These are phyloP conservation scores for Chaunax sp. DNA, from an alignment of 2,797 vertebrate genomes.

Conservation along the genomic window DNA sequence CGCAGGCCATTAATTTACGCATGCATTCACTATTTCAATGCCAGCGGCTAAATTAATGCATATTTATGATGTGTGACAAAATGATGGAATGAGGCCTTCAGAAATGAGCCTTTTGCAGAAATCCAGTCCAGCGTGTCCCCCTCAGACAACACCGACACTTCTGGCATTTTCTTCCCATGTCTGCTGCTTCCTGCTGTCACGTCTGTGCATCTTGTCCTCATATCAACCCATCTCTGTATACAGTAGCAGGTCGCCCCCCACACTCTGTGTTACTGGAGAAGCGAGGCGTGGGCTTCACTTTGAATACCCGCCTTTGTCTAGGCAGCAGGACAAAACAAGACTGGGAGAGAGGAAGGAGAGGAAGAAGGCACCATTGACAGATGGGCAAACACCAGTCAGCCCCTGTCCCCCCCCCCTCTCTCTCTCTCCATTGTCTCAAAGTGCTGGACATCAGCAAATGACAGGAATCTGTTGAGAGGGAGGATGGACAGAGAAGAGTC, in stretches of 20 bases:
- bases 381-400: constrained; percentile 65
- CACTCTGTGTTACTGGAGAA: constrained; percentile 68
- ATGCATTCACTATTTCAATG: constrained; percentile 27
- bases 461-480: constrained; percentile 81
- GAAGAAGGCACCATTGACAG: constrained; percentile 79
- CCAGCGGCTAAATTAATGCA: constrained; percentile 64
- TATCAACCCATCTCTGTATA: constrained; percentile 76
- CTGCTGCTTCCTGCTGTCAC: constrained; percentile 11
- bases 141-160: constrained; percentile 7
- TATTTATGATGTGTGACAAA: constrained; percentile 68
- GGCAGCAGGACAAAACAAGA: constrained; percentile 31
- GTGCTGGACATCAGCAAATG: constrained; percentile 80
- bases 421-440: constrained; percentile 79
- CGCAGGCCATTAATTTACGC: constrained; percentile 45
- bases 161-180: constrained; percentile 4
- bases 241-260: constrained; percentile 71
- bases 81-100: constrained; percentile 64
- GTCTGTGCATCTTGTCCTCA: constrained; percentile 42
- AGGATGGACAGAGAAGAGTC: constrained; percentile 65
- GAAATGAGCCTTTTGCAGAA: constrained; percentile 42
- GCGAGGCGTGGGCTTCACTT: constrained; percentile 68
- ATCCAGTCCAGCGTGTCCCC: constrained; percentile 4
- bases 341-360: constrained; percentile 39
- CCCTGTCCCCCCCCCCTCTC: constrained; percentile 61
- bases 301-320: constrained; percentile 79